phyloP scores from a whole-genome alignment of 2,797 vertebrate species.

The Craterocephalus amniculus region DNA sequence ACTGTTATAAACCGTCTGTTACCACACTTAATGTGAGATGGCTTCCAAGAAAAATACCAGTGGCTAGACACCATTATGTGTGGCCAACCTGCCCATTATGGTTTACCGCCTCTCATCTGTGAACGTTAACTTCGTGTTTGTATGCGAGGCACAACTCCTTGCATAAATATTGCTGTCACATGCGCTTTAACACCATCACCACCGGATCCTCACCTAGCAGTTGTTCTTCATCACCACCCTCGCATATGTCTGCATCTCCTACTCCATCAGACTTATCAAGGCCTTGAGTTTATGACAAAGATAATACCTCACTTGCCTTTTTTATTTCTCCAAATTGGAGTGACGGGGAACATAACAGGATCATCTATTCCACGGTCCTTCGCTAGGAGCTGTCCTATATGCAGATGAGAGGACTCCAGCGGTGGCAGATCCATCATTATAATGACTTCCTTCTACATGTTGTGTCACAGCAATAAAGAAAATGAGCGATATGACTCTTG shows the following conservation, averaged over 20 bases:
- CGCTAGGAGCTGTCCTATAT: slow-evolving; percentile 28
- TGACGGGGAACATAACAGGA: slow-evolving; percentile 14
- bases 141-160: slow-evolving; percentile 22
- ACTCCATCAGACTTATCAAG: slow-evolving; percentile 17
- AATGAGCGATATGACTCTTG: slow-evolving; percentile 5
- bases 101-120: slow-evolving; percentile 49
- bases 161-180: slow-evolving; percentile 38
- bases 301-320: slow-evolving; percentile 14
- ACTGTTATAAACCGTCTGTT: slow-evolving; percentile 25
- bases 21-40: slow-evolving; percentile 44
- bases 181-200: slow-evolving; percentile 28
- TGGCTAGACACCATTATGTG: slow-evolving; percentile 48
- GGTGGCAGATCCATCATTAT: slow-evolving; percentile 28
- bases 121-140: slow-evolving; percentile 36
- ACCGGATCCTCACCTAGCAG: slow-evolving; percentile 23
- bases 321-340: slow-evolving; percentile 4
- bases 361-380: slow-evolving; percentile 47
- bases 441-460: slow-evolving; percentile 31
- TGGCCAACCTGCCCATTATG: slow-evolving; percentile 56
- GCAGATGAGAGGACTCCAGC: slow-evolving; percentile 8
- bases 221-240: slow-evolving; percentile 39
- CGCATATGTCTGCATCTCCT: slow-evolving; percentile 19
- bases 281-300: slow-evolving; percentile 6
- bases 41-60: slow-evolving; percentile 45
- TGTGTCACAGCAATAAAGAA: slow-evolving; percentile 22